Percentiles rank a stretch among this genome's conserved stretches.
Conservation (phyloP, 1,140 invertebrate species). For the Acromyrmex charruanus region DNA sequence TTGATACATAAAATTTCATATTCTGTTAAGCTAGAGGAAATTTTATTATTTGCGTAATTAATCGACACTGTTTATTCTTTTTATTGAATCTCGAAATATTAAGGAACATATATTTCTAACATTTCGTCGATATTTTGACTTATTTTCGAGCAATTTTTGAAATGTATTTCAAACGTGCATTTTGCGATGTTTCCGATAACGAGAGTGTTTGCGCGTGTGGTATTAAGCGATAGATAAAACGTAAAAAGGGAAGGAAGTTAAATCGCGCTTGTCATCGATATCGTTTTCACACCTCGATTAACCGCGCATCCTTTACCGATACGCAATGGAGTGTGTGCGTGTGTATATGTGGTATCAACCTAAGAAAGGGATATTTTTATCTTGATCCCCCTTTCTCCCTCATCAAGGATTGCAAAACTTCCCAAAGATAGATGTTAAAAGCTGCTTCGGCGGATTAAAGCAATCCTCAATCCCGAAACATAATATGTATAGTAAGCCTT, state of each 20-base stretch:
- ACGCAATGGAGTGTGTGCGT: conserved; percentile 24
- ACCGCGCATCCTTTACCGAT: conserved; percentile 37
- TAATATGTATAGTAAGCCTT: no score
- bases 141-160: not conserved
- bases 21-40: not conserved
- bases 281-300: conserved; percentile 53
- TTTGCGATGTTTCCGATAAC: conserved; percentile 11
- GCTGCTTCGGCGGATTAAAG: not conserved
- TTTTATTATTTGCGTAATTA: conserved; percentile 14
- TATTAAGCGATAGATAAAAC: conserved; percentile 40
- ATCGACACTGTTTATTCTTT: not conserved
- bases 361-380: conserved; percentile 68
- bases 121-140: not conserved
- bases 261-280: conserved; percentile 63
- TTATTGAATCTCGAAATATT: not conserved
- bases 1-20: not conserved
- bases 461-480: not conserved
- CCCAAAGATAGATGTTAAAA: conserved; percentile 5
- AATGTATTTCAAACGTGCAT: conserved; percentile 8
- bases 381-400: not conserved
- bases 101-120: not conserved
- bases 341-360: conserved; percentile 34
- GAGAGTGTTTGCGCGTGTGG: conserved; percentile 13
- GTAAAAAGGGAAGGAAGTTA: conserved; percentile 59
- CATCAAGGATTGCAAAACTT: conserved; percentile 14